Conservation (phyloP, 2,797 vertebrate genomes). For the Forpus xanthops region DNA sequence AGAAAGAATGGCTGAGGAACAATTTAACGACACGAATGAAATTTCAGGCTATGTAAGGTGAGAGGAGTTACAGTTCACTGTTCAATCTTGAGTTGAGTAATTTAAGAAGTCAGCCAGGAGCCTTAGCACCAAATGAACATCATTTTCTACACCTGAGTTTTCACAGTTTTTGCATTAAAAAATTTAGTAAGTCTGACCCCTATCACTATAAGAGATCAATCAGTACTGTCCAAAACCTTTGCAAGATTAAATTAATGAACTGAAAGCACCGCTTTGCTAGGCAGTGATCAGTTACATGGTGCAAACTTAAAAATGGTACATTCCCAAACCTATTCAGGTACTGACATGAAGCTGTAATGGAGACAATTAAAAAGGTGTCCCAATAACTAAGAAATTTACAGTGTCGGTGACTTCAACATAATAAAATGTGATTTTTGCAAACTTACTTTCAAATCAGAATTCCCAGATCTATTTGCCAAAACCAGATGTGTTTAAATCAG, state of each 20-base stretch:
- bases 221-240: neutral
- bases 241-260: neutral
- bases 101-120: neutral
- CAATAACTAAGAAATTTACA: neutral
- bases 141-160: neutral
- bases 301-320: neutral
- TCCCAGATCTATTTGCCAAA: neutral
- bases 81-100: neutral
- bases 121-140: neutral
- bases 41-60: neutral
- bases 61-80: neutral
- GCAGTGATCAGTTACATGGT: neutral
- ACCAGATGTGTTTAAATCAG: neutral
- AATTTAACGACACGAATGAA: neutral
- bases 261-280: neutral
- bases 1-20: neutral
- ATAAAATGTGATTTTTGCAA: neutral
- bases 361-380: neutral
- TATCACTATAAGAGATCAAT: neutral
- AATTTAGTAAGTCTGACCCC: neutral
- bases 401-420: neutral
- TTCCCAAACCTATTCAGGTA: neutral
- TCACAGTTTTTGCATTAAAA: neutral
- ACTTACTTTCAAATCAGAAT: neutral
- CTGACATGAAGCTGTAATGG: neutral